Conservation (phyloP, 2,888 invertebrate species). For the Cheilosia scutellata region DNA sequence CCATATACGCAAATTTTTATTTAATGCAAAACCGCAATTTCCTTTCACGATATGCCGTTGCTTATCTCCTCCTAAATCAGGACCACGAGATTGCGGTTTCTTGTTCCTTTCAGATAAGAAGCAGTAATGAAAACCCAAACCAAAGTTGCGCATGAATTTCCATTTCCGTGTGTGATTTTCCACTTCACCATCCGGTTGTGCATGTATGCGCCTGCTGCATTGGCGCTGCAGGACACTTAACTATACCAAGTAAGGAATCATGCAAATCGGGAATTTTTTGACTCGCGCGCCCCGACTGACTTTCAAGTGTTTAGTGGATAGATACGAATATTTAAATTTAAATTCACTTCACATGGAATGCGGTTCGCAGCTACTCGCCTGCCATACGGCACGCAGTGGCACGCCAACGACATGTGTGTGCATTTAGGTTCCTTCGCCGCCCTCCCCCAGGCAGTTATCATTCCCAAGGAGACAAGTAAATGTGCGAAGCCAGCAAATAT, state of each 20-base stretch:
- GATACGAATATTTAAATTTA: constrained; percentile 68
- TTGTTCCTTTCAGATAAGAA: constrained; percentile 51
- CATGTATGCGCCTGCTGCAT: background rate
- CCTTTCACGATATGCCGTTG: constrained; percentile 13
- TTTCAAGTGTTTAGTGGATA: constrained; percentile 53
- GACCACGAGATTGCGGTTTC: constrained; percentile 59
- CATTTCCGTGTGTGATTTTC: constrained; percentile 68
- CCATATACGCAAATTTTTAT: background rate
- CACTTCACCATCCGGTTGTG: constrained; percentile 67
- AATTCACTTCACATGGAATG: constrained; percentile 71
- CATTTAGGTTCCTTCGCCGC: constrained; percentile 40
- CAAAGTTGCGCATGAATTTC: constrained; percentile 38
- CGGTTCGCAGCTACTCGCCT: constrained; percentile 62
- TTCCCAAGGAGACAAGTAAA: constrained; percentile 60
- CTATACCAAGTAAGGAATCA: constrained; percentile 54
- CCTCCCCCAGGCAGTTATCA: background rate
- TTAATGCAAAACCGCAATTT: constrained; percentile 12
- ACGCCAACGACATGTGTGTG: constrained; percentile 71
- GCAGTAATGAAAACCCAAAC: background rate
- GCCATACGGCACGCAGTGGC: constrained; percentile 74
- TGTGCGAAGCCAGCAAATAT: constrained; percentile 67
- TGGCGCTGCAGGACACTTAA: constrained; percentile 54
- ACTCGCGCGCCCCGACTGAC: constrained; percentile 20
- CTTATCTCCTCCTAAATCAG: constrained; percentile 58
- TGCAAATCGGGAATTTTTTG: constrained; percentile 50